Conservation (phyloP, 2,888 invertebrate species). For the Ormyrus pomaceus region DNA sequence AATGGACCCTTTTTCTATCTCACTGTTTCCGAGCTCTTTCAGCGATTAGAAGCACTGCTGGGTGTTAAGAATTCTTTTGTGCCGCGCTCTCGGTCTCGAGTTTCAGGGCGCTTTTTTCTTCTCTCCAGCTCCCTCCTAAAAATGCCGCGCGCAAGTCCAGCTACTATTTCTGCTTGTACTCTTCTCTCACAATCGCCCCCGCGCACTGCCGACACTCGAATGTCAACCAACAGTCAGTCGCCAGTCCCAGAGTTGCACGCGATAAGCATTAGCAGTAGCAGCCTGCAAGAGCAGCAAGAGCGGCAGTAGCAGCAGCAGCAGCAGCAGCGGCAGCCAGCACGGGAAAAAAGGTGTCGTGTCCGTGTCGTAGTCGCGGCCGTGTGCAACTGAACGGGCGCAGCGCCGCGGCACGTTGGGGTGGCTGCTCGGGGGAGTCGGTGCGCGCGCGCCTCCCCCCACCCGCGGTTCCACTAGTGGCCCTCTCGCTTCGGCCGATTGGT, state of each 20-base stretch:
- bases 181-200: not conserved
- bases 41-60: conserved; percentile 40
- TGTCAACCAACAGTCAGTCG: not conserved
- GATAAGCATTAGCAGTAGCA: too few relatives aligned
- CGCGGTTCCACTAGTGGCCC: conserved; percentile 72
- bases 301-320: not conserved
- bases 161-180: not conserved
- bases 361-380: conserved; percentile 74
- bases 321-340: not conserved
- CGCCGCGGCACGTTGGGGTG: conserved; percentile 66
- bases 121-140: not conserved
- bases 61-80: conserved; percentile 49
- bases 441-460: conserved; percentile 62
- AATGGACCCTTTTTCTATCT: conserved; percentile 27
- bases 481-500: conserved; percentile 75
- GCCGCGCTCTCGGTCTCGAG: conserved; percentile 12
- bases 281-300: too few relatives aligned
- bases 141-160: not conserved
- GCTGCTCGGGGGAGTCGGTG: conserved; percentile 55
- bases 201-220: not conserved
- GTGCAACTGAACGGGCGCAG: conserved; percentile 70
- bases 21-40: not conserved
- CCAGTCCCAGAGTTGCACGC: too few relatives aligned
- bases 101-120: conserved; percentile 35
- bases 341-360: conserved; percentile 59